Conservation (phyloP, 2,888 invertebrate species). For the Meta bourneti region DNA sequence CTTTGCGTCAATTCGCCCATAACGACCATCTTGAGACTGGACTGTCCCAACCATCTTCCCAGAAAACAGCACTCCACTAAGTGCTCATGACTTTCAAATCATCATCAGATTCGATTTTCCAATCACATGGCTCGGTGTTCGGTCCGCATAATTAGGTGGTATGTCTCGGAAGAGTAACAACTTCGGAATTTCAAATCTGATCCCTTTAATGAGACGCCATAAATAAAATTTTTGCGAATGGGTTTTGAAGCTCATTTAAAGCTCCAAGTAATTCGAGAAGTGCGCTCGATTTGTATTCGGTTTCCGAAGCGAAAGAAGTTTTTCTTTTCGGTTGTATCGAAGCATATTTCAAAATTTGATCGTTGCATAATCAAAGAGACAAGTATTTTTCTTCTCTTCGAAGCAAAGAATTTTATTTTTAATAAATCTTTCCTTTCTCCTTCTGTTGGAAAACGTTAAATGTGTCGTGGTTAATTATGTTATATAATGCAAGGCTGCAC, state of each 20-base stretch:
- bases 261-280: not conserved
- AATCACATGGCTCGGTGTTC: slow-evolving; percentile 16
- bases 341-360: no score
- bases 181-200: slow-evolving; percentile 35
- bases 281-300: no score
- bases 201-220: slow-evolving; percentile 42
- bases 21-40: slow-evolving; percentile 51
- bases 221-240: slow-evolving; percentile 8
- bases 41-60: slow-evolving; percentile 5
- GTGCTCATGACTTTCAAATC: slow-evolving; percentile 38
- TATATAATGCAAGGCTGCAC: no score
- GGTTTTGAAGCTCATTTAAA: slow-evolving; percentile 7
- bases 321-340: no score
- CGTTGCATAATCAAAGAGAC: no score
- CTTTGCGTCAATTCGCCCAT: slow-evolving; percentile 4
- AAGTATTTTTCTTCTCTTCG: no score
- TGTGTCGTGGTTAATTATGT: no score
- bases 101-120: slow-evolving; percentile 58
- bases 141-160: slow-evolving; percentile 39
- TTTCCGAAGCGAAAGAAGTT: no score
- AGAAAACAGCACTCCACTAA: slow-evolving; percentile 32
- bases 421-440: no score
- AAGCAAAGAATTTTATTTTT: no score
- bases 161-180: slow-evolving; percentile 33
- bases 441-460: no score